Percentiles rank a stretch among this genome's conserved stretches.
phyloP scores from a whole-genome alignment of 2,888 invertebrate genomes.

The Mycalesis mineus region DNA sequence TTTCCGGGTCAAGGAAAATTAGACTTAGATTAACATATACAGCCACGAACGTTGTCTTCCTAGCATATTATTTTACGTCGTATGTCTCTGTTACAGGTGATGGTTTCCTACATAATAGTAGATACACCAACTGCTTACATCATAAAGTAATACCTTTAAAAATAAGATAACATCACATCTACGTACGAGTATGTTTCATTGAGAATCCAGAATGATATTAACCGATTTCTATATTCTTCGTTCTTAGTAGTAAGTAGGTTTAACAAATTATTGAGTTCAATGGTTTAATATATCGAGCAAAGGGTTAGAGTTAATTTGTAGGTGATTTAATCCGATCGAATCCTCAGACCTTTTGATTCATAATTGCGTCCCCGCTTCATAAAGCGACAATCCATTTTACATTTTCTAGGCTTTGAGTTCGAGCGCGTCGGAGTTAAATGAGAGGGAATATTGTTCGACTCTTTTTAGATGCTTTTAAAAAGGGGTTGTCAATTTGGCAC shows the following conservation, averaged over 20 bases:
- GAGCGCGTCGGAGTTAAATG: background rate
- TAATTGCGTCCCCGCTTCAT: background rate
- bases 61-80: too few relatives aligned
- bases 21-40: too few relatives aligned
- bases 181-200: too few relatives aligned
- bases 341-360: conserved; percentile 8
- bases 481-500: background rate
- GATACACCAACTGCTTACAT: too few relatives aligned
- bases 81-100: too few relatives aligned
- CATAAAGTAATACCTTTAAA: too few relatives aligned
- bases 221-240: too few relatives aligned
- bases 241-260: background rate
- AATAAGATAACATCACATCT: too few relatives aligned
- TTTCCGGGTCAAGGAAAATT: too few relatives aligned
- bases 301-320: conserved; percentile 11
- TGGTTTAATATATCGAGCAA: background rate
- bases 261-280: background rate
- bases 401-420: background rate
- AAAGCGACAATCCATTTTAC: background rate
- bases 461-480: background rate
- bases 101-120: too few relatives aligned
- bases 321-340: conserved; percentile 11
- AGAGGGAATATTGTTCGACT: background rate
- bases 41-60: too few relatives aligned
- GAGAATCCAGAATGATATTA: too few relatives aligned